These are phyloP conservation scores for Brachypodius melanocephalos DNA, from an alignment of 2,113 vertebrate genomes.

Conservation along the genomic window DNA sequence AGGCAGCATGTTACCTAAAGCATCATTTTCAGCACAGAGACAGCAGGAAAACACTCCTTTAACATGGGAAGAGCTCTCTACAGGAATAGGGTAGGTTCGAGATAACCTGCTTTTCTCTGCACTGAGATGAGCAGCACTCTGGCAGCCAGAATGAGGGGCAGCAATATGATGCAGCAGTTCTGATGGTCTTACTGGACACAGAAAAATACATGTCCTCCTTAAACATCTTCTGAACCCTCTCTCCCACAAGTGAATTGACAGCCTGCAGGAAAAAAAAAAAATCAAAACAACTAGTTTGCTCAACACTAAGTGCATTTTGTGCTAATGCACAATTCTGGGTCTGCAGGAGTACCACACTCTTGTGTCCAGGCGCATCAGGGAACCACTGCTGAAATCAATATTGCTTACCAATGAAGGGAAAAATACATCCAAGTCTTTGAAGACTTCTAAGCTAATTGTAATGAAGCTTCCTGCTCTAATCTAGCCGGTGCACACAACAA, in stretches of 20 bases:
- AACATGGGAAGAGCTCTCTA: background rate
- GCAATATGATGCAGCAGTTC: background rate
- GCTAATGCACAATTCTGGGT: background rate
- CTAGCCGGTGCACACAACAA: conserved; percentile 6
- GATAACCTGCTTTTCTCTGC: background rate
- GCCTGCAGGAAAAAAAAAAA: background rate
- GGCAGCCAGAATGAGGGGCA: background rate
- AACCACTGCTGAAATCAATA: conserved; percentile 7
- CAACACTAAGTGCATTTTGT: background rate
- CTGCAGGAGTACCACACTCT: background rate
- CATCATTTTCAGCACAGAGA: background rate
- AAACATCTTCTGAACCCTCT: background rate
- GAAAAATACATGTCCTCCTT: background rate
- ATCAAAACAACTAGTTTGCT: background rate
- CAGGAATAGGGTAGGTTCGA: background rate
- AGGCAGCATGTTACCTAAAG: background rate
- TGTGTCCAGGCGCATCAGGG: background rate
- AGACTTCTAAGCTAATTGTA: conserved; percentile 23
- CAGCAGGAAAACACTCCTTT: background rate
- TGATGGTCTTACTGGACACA: background rate
- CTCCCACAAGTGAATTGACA: background rate
- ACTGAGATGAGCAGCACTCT: background rate
- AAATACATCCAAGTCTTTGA: conserved; percentile 33
- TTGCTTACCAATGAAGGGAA: conserved; percentile 31
- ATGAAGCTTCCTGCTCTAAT: conserved; percentile 43